phyloP scores from a whole-genome alignment of 1,140 invertebrate species.

The Cardiocondyla obscurior region DNA sequence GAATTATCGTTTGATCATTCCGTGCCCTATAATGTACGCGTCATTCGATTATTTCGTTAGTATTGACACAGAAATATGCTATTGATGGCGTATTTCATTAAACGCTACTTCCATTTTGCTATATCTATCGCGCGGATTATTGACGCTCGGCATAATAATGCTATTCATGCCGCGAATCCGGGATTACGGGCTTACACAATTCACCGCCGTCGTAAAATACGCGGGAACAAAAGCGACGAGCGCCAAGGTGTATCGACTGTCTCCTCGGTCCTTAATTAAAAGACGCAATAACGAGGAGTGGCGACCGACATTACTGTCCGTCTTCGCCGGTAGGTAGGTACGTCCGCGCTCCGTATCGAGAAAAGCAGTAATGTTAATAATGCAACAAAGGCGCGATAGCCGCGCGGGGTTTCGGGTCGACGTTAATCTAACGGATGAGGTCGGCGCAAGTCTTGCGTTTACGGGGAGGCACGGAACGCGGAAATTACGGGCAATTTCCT shows the following conservation, averaged over 20 bases:
- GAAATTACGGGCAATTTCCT: conserved; percentile 58
- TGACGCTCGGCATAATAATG: not conserved
- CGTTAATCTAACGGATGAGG: conserved; percentile 67
- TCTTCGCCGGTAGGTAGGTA: no score
- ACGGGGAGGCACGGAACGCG: conserved; percentile 64
- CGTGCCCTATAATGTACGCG: not conserved
- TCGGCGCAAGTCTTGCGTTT: conserved; percentile 57
- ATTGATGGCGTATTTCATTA: conserved; percentile 2
- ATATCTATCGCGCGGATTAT: conserved; percentile 17
- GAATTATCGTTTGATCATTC: conserved; percentile 5
- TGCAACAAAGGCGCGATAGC: conserved; percentile 33
- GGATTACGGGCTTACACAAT: not conserved
- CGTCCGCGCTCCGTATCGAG: no score
- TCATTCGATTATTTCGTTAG: conserved; percentile 1
- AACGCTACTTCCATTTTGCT: not conserved
- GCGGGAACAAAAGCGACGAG: not conserved
- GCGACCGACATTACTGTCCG: not conserved
- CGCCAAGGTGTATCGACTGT: not conserved
- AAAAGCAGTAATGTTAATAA: not conserved
- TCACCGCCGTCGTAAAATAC: not conserved
- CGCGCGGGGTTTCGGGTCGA: conserved; percentile 39
- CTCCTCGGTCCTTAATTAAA: not conserved
- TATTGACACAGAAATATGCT: no score
- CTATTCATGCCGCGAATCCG: not conserved
- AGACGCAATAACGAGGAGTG: not conserved